These are phyloP conservation scores for Trinectes maculatus DNA, from an alignment of 2,113 vertebrate species.

Conservation along the genomic window DNA sequence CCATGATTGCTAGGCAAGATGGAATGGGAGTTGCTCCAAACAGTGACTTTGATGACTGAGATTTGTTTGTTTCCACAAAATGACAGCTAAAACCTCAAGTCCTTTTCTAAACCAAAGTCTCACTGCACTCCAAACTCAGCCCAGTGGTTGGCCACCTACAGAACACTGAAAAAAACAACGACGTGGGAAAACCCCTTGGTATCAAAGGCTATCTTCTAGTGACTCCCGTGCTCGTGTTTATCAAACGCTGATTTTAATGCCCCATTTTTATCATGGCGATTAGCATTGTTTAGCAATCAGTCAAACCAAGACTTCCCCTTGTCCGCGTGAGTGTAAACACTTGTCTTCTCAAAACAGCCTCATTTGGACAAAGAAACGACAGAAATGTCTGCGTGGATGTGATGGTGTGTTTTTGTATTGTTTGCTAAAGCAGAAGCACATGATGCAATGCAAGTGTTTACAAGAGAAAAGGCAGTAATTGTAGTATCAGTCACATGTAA, in stretches of 20 bases:
- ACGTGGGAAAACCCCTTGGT: conserved; percentile 55
- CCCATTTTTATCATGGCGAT: conserved; percentile 76
- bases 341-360: conserved; percentile 62
- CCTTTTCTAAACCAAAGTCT: conserved; percentile 69
- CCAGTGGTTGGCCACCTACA: conserved; percentile 72
- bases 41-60: conserved; percentile 71
- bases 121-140: conserved; percentile 51
- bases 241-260: conserved; percentile 74
- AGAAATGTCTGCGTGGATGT: conserved; percentile 53
- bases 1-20: conserved; percentile 48
- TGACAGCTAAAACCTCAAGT: conserved; percentile 74
- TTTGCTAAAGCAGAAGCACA: conserved; percentile 58
- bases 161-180: conserved; percentile 34
- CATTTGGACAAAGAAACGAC: conserved; percentile 65
- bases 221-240: conserved; percentile 73
- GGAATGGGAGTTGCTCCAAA: conserved; percentile 64
- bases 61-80: conserved; percentile 77
- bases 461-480: conserved; percentile 50
- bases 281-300: conserved; percentile 78
- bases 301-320: conserved; percentile 71
- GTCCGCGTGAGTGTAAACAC: conserved; percentile 74
- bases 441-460: conserved; percentile 63
- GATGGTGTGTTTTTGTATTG: conserved; percentile 53
- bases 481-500: conserved; percentile 55
- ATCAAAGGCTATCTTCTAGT: conserved; percentile 72